Conservation (phyloP, 64 coral and sea anemone species). For the Orbicella faveolata region DNA sequence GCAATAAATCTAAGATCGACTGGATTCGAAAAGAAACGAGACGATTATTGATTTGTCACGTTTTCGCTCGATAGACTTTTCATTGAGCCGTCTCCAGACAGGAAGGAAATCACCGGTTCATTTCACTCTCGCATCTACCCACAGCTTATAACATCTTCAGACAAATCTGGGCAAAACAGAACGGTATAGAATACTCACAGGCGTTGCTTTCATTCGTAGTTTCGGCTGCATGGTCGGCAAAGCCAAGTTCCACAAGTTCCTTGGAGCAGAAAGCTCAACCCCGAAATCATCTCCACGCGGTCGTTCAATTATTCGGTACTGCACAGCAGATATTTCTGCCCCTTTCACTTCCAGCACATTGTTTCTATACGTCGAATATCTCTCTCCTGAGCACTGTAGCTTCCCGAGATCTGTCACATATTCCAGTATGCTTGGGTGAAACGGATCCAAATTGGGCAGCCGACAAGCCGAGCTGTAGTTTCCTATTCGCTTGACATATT, state of each 20-base stretch:
- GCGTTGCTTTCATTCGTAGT: too few species aligned
- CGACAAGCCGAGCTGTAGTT: background rate
- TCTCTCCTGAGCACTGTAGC: slow-evolving; percentile 3
- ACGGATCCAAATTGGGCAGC: slow-evolving; percentile 31
- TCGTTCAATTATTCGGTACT: background rate
- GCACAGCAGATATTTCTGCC: too few species aligned
- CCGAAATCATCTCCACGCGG: slow-evolving; percentile 3
- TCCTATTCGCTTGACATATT: background rate
- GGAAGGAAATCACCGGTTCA: too few species aligned
- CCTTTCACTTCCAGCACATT: slow-evolving; percentile 12
- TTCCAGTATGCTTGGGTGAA: slow-evolving; percentile 1
- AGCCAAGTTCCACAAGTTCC: background rate
- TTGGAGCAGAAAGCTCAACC: background rate
- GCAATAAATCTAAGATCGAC: too few species aligned
- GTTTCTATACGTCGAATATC: background rate
- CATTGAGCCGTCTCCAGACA: too few species aligned
- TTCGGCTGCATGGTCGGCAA: background rate
- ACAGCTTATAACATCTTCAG: too few species aligned
- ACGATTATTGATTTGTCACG: too few species aligned
- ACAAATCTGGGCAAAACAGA: too few species aligned
- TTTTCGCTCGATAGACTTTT: too few species aligned
- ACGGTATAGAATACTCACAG: too few species aligned
- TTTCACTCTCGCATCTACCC: too few species aligned
- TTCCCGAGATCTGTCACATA: background rate
- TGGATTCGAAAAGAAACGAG: too few species aligned